These are phyloP conservation scores for Choristoneura fumiferana DNA, from an alignment of 1,140 invertebrate species.

Conservation along the genomic window DNA sequence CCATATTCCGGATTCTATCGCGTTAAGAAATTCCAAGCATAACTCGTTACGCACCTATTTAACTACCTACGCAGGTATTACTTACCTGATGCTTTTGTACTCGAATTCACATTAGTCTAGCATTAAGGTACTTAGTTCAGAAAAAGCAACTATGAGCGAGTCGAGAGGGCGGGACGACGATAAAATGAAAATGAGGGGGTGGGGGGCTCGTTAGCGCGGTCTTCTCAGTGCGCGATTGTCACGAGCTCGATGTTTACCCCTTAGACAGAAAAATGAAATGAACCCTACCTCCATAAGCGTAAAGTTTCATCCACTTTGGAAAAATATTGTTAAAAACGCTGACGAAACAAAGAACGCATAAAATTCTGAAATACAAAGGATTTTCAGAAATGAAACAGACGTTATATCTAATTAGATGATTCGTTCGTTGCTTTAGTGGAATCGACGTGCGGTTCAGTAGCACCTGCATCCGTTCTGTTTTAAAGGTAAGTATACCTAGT, in stretches of 20 bases:
- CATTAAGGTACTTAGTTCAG: slow-evolving; percentile 36
- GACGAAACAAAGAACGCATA: slow-evolving; percentile 63
- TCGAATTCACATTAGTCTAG: slow-evolving; percentile 17
- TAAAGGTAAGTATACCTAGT: too few species aligned
- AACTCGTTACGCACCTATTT: too few species aligned
- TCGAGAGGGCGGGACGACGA: slow-evolving; percentile 40
- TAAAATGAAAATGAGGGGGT: slow-evolving; percentile 65
- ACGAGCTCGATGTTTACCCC: slow-evolving; percentile 50
- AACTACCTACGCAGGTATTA: too few species aligned
- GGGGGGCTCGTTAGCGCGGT: slow-evolving; percentile 59
- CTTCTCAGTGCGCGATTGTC: slow-evolving; percentile 54
- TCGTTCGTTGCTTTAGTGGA: slow-evolving; percentile 31
- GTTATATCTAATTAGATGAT: slow-evolving; percentile 70
- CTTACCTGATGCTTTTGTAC: too few species aligned
- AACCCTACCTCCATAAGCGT: slow-evolving; percentile 30
- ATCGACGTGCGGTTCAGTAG: background rate
- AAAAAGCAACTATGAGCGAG: slow-evolving; percentile 46
- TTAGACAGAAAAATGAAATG: slow-evolving; percentile 28
- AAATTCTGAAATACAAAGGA: slow-evolving; percentile 68
- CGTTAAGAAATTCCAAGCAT: too few species aligned
- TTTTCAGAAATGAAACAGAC: slow-evolving; percentile 66
- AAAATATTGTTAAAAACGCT: slow-evolving; percentile 40
- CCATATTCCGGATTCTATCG: too few species aligned
- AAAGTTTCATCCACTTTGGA: slow-evolving; percentile 32
- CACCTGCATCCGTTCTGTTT: background rate